Conservation (phyloP, 2,113 vertebrate species). For the Melanostigma gelatinosum region DNA sequence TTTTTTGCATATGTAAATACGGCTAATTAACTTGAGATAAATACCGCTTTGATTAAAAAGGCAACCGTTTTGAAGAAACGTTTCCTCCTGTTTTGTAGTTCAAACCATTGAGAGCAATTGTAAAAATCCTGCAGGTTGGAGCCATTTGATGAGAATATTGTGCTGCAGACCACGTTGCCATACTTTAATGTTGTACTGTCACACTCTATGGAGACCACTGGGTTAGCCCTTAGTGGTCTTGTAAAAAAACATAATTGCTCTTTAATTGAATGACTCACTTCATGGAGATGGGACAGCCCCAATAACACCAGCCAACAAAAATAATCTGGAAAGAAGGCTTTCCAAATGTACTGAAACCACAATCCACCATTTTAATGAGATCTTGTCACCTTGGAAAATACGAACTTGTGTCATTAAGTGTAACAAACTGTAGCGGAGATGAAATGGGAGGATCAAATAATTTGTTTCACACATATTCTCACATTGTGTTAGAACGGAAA, state of each 20-base stretch:
- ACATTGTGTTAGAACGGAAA: neutral
- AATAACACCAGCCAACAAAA: constrained; percentile 26
- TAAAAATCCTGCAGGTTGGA: neutral
- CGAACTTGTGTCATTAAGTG: neutral
- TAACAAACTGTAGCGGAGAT: neutral
- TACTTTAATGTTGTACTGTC: constrained; percentile 29
- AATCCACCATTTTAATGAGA: constrained; percentile 33
- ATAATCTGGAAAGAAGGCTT: neutral
- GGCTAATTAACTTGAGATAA: neutral
- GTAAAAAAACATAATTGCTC: constrained; percentile 15
- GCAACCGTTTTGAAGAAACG: neutral
- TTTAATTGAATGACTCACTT: constrained; percentile 54
- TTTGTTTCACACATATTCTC: neutral
- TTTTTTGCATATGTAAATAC: neutral
- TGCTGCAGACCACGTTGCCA: neutral
- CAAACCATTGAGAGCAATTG: neutral
- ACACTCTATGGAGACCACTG: constrained; percentile 18
- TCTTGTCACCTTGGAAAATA: neutral
- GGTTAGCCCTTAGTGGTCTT: constrained; percentile 30
- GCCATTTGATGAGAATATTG: neutral
- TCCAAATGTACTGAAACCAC: constrained; percentile 5
- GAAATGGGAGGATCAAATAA: constrained; percentile 12
- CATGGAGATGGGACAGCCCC: constrained; percentile 25
- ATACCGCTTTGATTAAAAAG: too few relatives aligned
- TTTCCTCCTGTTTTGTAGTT: neutral